Evolutionary conservation across 2,113 vertebrate species (phyloP).

Genomic region (Camelus dromedarius): DNA sequence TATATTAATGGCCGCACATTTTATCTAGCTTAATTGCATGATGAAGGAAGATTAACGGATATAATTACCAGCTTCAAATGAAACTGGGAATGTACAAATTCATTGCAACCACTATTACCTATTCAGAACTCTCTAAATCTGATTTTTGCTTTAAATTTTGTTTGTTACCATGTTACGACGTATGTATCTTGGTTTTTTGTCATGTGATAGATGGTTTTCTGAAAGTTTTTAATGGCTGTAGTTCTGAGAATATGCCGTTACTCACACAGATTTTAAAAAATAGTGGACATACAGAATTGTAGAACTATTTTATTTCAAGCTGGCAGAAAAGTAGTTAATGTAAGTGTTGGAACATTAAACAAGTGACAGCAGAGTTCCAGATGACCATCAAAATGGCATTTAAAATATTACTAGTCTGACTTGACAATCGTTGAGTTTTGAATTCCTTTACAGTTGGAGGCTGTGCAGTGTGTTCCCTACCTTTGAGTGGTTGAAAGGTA

Average conservation of each 20-base stretch:
- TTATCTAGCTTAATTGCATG: background rate
- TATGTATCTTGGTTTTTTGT: background rate
- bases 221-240: background rate
- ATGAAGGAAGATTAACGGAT: background rate
- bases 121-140: background rate
- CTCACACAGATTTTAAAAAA: slow-evolving; percentile 5
- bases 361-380: slow-evolving; percentile 1
- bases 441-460: slow-evolving; percentile 54
- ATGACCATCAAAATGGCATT: slow-evolving; percentile 10
- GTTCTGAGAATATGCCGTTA: background rate
- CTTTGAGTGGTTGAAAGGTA: slow-evolving; percentile 83
- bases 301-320: slow-evolving; percentile 51
- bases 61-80: background rate
- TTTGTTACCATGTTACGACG: background rate
- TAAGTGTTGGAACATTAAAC: background rate
- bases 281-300: background rate
- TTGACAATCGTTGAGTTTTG: slow-evolving; percentile 74
- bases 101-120: background rate
- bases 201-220: background rate
- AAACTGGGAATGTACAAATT: slow-evolving; percentile 31
- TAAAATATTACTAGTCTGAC: slow-evolving; percentile 11
- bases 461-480: slow-evolving; percentile 71
- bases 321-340: slow-evolving; percentile 7
- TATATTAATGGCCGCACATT: background rate
- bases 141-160: slow-evolving; percentile 49